Evolutionary conservation across 2,113 vertebrate species (phyloP), one percentile per base, ranked within the genome.

Genomic region (Xiphophorus hellerii): DNA sequence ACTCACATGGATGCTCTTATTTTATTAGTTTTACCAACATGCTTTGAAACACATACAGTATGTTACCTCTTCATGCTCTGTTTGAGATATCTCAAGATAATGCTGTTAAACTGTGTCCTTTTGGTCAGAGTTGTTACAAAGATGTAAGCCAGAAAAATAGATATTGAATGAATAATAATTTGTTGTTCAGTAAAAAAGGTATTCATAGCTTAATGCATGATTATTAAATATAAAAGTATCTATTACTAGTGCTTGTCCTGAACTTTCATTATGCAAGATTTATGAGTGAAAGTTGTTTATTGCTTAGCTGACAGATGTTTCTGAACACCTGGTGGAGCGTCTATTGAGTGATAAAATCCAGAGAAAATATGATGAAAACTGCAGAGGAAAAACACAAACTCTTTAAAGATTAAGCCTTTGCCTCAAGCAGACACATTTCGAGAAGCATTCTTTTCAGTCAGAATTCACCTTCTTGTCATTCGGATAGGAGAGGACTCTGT

Each of bases 401-500:
- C 63, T 37, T 67, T 15, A 61, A 66, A 61, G 39, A 69, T 79
- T 54, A 82, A 48, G n/a, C 61, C n/a, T 60, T 58, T 37, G 35
- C 27, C 64, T 54, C 30, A 27, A 62, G 60, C 35, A 67, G 31
- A 51, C 67, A 66, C 27, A 66, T n/a, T 39, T 2, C 31, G 1
- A 17, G 37, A 67, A 58, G 8, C 71, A 51, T n/a, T 58, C 72
- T 30, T 27, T 58, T 67, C 17, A 69, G 35, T 62, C 44, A 69
- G 58, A 66, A 13, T 62, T 62, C 27, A 25, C 27, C 67, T 44
- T 76, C 35, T 61, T 61, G 35, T 65, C 68, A 39, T 66, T n/a
- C 0, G 1, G 25, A 63, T 25, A 58, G 6, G 7, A 12, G 44
- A 60, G 29, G 48, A 28, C 11, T 54, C 48, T 39, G n/a, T 48